Conservation (phyloP, 2,113 vertebrate species). For the Ciconia boyciana region DNA sequence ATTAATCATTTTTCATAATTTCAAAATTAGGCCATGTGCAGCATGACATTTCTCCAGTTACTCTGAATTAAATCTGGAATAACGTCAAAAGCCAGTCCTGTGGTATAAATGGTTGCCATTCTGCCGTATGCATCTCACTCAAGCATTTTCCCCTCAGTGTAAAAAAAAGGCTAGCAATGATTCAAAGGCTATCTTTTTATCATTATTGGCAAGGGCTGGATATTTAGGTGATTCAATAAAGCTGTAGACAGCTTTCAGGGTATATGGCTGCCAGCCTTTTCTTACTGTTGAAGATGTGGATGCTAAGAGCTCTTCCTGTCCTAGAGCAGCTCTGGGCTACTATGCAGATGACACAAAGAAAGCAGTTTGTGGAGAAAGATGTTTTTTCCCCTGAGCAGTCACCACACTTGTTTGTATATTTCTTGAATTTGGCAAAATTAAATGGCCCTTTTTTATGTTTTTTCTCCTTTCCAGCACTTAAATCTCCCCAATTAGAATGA, state of each 20-base stretch:
- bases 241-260: neutral
- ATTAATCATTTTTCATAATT: neutral
- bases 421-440: neutral
- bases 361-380: neutral
- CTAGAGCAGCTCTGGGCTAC: neutral
- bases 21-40: neutral
- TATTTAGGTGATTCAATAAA: neutral
- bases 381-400: neutral
- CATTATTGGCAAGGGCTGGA: neutral
- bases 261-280: neutral
- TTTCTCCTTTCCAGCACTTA: neutral
- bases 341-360: neutral
- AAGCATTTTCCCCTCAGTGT: fast-evolving
- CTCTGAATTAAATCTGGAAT: neutral
- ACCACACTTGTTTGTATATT: neutral
- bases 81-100: neutral
- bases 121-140: fast-evolving
- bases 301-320: neutral
- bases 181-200: neutral
- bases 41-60: neutral
- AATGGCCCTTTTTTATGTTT: neutral
- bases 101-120: neutral
- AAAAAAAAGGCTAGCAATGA: neutral
- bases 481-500: neutral
- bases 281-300: neutral